Percentiles rank a stretch among this genome's conserved stretches.
phyloP scores from a whole-genome alignment of 2,113 vertebrate genomes.

The Pseudonaja textilis region DNA sequence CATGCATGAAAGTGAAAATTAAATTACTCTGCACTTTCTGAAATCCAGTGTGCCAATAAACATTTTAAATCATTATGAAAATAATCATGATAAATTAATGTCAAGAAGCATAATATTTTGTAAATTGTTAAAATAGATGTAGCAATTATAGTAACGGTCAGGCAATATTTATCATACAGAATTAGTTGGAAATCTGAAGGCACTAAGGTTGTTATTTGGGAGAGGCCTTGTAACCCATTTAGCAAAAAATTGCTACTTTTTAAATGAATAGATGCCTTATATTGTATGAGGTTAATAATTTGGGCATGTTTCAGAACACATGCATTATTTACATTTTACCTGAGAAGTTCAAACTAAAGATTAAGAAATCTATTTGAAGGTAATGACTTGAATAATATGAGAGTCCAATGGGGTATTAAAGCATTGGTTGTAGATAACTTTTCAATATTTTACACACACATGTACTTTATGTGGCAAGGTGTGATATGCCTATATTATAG shows the following conservation, averaged over 20 bases:
- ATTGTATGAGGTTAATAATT: conserved; percentile 34
- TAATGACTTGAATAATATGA: neutral
- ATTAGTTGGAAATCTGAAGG: conserved; percentile 38
- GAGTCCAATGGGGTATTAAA: neutral
- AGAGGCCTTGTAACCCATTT: neutral
- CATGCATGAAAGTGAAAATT: conserved; percentile 55
- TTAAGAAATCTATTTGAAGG: neutral
- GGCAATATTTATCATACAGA: conserved; percentile 42
- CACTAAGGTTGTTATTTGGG: conserved; percentile 7
- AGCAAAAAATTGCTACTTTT: conserved; percentile 39
- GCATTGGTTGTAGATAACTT: neutral
- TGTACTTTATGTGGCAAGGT: neutral
- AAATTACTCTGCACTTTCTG: conserved; percentile 66
- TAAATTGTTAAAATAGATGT: conserved; percentile 41
- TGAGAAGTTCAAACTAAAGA: neutral
- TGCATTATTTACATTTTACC: neutral
- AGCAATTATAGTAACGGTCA: conserved; percentile 39
- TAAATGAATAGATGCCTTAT: conserved; percentile 30
- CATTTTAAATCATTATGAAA: conserved; percentile 67
- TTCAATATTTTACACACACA: neutral
- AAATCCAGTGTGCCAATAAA: conserved; percentile 61
- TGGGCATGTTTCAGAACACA: conserved; percentile 32
- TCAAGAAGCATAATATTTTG: conserved; percentile 57
- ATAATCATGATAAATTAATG: conserved; percentile 69
- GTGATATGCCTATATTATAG: neutral